Evolutionary conservation across 2,797 vertebrate genomes (phyloP), one percentile per base, ranked within the genome.

Genomic region (Enteromius fasciolatus): DNA sequence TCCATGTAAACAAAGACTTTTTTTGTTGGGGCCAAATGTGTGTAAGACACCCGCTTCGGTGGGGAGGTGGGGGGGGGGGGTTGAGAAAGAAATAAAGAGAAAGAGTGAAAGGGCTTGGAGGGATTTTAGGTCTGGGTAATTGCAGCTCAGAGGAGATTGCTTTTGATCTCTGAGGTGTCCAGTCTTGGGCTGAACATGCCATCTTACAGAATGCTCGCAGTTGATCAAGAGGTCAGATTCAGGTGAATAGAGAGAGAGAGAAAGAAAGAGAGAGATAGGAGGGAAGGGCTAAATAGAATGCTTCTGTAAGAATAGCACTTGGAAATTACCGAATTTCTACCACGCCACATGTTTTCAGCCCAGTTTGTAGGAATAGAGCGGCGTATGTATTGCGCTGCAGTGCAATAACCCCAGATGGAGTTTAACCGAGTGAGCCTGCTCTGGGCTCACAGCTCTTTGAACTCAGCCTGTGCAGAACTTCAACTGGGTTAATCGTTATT

Each of bases 401-500:
- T 92, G 92, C 89, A 87, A 90, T 89, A 83, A 81, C 91, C 92
- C 91, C 90, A 93, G 91, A 92, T 91, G 91, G 91, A 90, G 91
- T 92, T 92, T 94, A 92, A 86, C 90, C 90, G 90, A 90, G 57
- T 3, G 50, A 90, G 91, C 92, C 92, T 92, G 90, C 92, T 89
- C 91, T 90, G 90, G 93, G 92, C 93, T 93, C 90, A 92, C 88
- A 92, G 91, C 93, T 93, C 93, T 94, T 94, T 95, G 93, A 94
- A 95, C 94, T 95, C 90, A 92, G 91, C 92, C 92, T 93, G 92
- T 94, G 92, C 93, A 92, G 93, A 94, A 93, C 92, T 94, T 94
- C 93, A 94, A 95, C 94, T 94, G 93, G 93, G 94, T 95, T 95
- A 95, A 95, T 94, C 93, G 90, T 92, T 94, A 94, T 94, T 94